Evolutionary conservation across 2,113 vertebrate genomes (phyloP), one percentile per base, ranked within the genome.

Genomic region (Alces alces): DNA sequence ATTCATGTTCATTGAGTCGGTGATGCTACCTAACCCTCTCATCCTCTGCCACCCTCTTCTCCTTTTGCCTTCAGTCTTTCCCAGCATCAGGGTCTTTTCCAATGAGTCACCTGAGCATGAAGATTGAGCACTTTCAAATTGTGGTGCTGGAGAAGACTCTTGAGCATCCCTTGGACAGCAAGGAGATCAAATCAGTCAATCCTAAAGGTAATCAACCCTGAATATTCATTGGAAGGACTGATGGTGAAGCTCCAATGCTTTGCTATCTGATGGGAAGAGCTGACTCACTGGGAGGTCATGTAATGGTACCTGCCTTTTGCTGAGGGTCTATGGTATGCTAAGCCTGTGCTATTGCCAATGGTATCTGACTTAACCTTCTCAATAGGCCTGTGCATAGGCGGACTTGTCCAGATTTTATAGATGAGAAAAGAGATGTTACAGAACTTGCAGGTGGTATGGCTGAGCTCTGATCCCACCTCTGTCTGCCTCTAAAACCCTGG

Each of bases 141-240:
- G n/a, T 39, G 10, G n/a, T 39, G 19, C 66, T 73, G n/a, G 66
- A 73, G n/a, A 73, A 73, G 66, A 73, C n/a, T 23, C 66, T 23
- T 73, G n/a, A 73, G 66, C n/a, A 73, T 73, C 66, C n/a, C n/a
- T 39, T 73, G n/a, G 66, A 73, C 66, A 73, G n/a, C 66, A 73
- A 73, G 9, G 66, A 73, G 66, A 73, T 39, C n/a, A 73, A 39
- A 23, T 5, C 66, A 73, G 66, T 39, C 66, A 70, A 23, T 70
- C 19, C n/a, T 70, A 39, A 70, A 39, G n/a, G n/a, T 73, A 73
- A 73, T 73, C 66, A 39, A 73, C 36, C 19, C 66, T 25, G n/a
- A 39, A 23, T 23, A 23, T 73, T 73, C 66, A 73, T 39, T 73
- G 66, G 66, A 39, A 39, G 66, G 66, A 39, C 66, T 73, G n/a